phyloP scores from a whole-genome alignment of 2,797 vertebrate species.

The Urophycis tenuis region DNA sequence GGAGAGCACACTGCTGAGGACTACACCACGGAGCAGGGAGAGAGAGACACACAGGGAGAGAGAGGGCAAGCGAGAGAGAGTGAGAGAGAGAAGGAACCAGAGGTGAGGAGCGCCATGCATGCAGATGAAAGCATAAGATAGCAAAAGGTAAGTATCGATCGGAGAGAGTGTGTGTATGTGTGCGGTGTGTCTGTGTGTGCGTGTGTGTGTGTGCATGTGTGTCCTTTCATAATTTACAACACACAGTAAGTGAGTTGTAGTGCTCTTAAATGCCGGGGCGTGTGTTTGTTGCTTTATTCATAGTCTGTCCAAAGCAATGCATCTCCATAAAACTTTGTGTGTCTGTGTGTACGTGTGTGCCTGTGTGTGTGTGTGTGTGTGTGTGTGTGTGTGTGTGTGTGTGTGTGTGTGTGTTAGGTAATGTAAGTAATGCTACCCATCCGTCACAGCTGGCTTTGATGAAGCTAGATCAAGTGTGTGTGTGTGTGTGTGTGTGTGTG shows the following conservation, averaged over 20 bases:
- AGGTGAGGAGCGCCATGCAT: constrained; percentile 22
- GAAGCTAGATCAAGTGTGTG: no score
- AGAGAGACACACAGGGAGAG: constrained; percentile 21
- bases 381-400: constrained; percentile 9
- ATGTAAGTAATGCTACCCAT: neutral
- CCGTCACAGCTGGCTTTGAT: constrained; percentile 31
- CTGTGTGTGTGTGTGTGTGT: neutral
- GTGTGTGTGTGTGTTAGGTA: neutral
- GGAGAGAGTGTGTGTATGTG: constrained; percentile 20
- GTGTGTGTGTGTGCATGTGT: neutral
- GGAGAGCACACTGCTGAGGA: constrained; percentile 45
- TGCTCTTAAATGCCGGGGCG: neutral
- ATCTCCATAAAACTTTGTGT: neutral
- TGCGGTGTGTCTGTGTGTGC: neutral
- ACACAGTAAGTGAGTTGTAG: neutral
- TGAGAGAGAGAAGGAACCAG: constrained; percentile 26
- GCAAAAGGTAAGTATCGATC: constrained; percentile 50
- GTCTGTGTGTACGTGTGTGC: constrained; percentile 9
- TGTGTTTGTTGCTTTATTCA: neutral
- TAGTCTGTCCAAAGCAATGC: constrained; percentile 6
- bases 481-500: neutral
- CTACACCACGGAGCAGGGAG: constrained; percentile 27
- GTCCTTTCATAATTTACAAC: neutral
- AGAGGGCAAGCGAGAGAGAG: constrained; percentile 21
- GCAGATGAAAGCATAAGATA: constrained; percentile 30